These are phyloP conservation scores for Cyrtorhinus lividipennis DNA, from an alignment of 1,140 invertebrate species.

Conservation along the genomic window DNA sequence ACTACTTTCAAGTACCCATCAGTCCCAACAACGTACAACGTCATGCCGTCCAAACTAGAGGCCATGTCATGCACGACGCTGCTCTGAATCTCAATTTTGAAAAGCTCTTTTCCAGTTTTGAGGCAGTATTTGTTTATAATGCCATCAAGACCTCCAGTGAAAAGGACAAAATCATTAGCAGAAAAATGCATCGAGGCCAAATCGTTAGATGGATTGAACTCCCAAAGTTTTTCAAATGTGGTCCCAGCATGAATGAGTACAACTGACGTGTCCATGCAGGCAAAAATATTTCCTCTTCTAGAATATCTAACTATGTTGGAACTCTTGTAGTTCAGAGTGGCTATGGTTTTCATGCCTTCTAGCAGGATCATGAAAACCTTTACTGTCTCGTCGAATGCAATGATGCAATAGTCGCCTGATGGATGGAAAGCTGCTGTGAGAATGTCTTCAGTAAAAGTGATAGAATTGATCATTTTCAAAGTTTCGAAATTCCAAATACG, in stretches of 20 bases:
- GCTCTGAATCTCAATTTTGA: neutral
- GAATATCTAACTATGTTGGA: neutral
- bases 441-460: conserved; percentile 67
- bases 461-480: conserved; percentile 55
- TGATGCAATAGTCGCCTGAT: conserved; percentile 28
- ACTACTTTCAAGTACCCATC: neutral
- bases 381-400: neutral
- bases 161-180: neutral
- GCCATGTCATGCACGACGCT: neutral
- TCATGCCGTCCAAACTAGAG: neutral
- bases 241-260: neutral
- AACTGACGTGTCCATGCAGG: neutral
- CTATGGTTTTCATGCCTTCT: neutral
- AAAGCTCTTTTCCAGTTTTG: neutral
- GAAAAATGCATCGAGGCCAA: neutral
- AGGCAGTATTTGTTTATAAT: neutral
- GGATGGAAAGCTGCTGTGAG: conserved; percentile 68
- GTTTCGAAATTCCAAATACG: conserved; percentile 83
- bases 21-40: neutral
- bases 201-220: neutral
- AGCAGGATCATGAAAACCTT: neutral
- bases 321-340: neutral
- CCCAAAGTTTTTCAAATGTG: neutral
- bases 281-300: neutral
- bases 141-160: neutral